phyloP scores from a whole-genome alignment of 2,797 vertebrate species.

The Heterohyrax brucei region DNA sequence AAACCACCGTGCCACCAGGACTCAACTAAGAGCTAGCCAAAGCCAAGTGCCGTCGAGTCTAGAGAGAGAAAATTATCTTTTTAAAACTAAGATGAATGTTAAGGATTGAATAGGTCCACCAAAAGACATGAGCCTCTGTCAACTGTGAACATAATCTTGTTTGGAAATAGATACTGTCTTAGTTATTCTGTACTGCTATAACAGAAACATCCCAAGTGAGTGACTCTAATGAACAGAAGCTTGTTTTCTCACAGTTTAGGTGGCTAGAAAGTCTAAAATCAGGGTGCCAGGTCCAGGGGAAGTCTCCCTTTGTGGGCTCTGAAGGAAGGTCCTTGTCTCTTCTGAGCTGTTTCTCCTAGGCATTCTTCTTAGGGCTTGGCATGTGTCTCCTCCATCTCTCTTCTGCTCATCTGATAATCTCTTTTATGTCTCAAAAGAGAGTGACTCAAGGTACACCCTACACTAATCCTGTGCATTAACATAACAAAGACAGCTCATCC shows the following conservation, averaged over 20 bases:
- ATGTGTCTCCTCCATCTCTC: too few species aligned
- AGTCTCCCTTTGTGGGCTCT: background rate
- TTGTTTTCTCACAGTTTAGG: background rate
- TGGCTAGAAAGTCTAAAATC: background rate
- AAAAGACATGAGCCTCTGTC: background rate
- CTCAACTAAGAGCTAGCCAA: too few species aligned
- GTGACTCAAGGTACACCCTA: too few species aligned
- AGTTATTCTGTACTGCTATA: background rate
- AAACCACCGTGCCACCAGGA: too few species aligned
- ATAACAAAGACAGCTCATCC: background rate
- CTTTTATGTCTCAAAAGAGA: too few species aligned
- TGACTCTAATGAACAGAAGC: too few species aligned
- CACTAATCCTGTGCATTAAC: background rate
- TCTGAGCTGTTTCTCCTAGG: too few species aligned
- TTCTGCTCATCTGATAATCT: too few species aligned
- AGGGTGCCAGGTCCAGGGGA: background rate
- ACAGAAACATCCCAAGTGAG: background rate
- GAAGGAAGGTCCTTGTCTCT: background rate
- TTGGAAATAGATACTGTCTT: background rate
- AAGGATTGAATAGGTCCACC: background rate
- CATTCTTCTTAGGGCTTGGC: too few species aligned
- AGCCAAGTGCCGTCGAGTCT: too few species aligned
- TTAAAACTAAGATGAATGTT: background rate
- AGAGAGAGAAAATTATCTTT: slow-evolving; percentile 27
- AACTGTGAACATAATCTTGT: background rate